Conservation (phyloP, 2,113 vertebrate genomes). For the Toxostoma redivivum region DNA sequence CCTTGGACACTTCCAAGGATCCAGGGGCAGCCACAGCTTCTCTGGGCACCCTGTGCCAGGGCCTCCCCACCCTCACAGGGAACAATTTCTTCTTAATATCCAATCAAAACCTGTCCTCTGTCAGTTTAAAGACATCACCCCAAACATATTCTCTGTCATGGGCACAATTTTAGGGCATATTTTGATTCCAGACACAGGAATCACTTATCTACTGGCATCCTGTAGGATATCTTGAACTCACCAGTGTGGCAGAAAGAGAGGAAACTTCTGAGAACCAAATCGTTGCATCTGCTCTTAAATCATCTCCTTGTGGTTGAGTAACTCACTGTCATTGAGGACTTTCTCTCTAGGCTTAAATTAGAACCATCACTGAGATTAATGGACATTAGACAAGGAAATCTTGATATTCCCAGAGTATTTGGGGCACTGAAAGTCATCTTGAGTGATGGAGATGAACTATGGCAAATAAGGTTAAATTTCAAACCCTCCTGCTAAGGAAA, state of each 20-base stretch:
- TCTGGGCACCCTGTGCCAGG: background rate
- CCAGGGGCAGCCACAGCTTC: background rate
- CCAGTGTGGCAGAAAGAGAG: background rate
- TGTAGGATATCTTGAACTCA: background rate
- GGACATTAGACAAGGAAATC: background rate
- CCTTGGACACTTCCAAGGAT: background rate
- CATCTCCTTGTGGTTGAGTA: background rate
- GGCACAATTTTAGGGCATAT: background rate
- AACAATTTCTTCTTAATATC: background rate
- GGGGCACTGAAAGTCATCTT: background rate
- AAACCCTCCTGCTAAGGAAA: background rate
- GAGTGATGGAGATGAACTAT: background rate
- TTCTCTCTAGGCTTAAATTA: background rate
- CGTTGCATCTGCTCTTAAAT: background rate
- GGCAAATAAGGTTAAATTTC: background rate
- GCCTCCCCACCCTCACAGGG: rapidly evolving
- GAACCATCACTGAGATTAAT: background rate
- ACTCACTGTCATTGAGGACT: background rate
- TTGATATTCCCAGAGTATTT: background rate
- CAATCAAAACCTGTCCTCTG: background rate
- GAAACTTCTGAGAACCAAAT: background rate
- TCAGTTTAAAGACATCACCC: background rate
- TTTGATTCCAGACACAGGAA: background rate
- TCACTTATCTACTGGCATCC: background rate
- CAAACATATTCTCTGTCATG: background rate